A percentile compares a stretch with the other conserved stretches of the same genome.
Evolutionary conservation across 1,140 invertebrate species (phyloP).

Genomic region (Pseudomyrmex gracilis): DNA sequence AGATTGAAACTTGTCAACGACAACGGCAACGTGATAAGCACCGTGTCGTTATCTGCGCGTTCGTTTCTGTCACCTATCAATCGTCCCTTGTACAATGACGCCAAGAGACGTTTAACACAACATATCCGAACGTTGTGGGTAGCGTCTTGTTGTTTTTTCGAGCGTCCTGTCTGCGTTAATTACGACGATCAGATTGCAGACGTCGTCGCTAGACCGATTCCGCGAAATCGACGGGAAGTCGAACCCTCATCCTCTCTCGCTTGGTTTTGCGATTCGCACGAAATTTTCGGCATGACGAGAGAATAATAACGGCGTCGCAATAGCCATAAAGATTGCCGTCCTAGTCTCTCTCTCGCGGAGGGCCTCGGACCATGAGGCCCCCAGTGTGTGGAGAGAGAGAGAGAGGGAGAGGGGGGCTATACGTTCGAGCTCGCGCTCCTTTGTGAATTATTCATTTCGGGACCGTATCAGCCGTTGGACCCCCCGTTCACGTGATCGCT

Average conservation of each 20-base stretch:
- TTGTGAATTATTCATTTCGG: constrained; percentile 82
- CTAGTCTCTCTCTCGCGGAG: constrained; percentile 47
- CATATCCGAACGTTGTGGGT: not conserved
- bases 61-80: no score
- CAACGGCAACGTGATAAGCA: no score
- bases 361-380: constrained; percentile 57
- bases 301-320: constrained; percentile 63
- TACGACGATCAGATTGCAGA: not conserved
- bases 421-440: constrained; percentile 20
- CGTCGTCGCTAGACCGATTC: constrained; percentile 7
- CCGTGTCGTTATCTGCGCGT: no score
- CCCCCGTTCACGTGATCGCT: constrained; percentile 80
- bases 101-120: not conserved
- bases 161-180: not conserved
- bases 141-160: not conserved
- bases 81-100: no score
- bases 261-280: constrained; percentile 5
- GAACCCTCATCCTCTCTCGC: not conserved
- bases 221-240: constrained; percentile 24
- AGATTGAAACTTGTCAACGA: no score
- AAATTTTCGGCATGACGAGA: constrained; percentile 47
- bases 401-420: no score
- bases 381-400: constrained; percentile 12
- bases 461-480: constrained; percentile 76
- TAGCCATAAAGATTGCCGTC: constrained; percentile 61